phyloP scores from a whole-genome alignment of 2,113 vertebrate species.

The Solenodon paradoxus region DNA sequence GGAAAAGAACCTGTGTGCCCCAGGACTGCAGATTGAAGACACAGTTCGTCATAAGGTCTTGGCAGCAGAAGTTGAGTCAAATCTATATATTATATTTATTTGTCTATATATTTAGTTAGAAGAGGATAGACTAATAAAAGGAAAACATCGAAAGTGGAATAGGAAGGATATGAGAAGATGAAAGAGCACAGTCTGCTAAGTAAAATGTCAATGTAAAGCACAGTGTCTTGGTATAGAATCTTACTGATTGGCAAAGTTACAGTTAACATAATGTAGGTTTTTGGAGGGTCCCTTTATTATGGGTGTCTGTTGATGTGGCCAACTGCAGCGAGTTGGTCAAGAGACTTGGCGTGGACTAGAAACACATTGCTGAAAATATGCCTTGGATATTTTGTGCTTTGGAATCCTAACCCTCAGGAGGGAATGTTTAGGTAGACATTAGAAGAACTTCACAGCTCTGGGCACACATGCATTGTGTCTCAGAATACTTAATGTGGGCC shows the following conservation, averaged over 20 bases:
- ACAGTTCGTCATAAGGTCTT: not conserved
- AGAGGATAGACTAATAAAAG: not conserved
- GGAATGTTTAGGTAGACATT: not conserved
- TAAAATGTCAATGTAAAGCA: not conserved
- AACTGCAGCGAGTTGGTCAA: not conserved
- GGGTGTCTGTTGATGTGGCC: not conserved
- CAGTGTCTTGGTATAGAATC: not conserved
- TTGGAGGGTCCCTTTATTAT: not conserved
- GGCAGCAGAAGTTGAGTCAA: not conserved
- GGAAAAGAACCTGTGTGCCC: not conserved
- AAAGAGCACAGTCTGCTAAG: not conserved
- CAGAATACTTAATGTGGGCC: not conserved
- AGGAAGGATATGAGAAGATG: not conserved
- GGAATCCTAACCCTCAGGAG: not conserved
- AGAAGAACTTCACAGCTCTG: not conserved
- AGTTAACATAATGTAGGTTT: not conserved
- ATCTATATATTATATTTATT: not conserved
- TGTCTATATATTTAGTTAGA: not conserved
- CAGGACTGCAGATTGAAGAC: not conserved
- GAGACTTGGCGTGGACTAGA: not conserved
- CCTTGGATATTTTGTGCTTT: not conserved
- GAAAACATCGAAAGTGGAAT: not conserved
- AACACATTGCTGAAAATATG: not conserved
- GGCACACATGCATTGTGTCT: not conserved
- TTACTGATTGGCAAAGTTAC: not conserved